Evolutionary conservation across 2,888 invertebrate genomes (phyloP).

Genomic region (Caenorhabditis sp.): DNA sequence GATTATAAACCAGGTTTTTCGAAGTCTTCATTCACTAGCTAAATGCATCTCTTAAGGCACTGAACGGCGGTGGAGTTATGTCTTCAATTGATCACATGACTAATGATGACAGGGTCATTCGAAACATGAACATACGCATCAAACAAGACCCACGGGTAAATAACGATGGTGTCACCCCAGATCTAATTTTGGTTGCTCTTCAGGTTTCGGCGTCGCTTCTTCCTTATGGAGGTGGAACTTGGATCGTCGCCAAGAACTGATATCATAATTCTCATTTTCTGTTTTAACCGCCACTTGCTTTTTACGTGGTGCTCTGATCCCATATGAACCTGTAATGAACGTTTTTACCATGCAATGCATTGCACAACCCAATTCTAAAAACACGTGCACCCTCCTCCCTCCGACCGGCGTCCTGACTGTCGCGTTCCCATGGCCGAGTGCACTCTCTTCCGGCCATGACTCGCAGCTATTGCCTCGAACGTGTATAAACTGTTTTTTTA

Average conservation of each 20-base stretch:
- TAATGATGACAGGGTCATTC: constrained; percentile 62
- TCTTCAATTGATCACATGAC: constrained; percentile 64
- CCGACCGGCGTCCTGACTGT: too few relatives aligned
- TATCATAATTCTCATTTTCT: background rate
- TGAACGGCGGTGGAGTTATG: constrained; percentile 66
- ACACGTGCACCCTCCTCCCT: too few relatives aligned
- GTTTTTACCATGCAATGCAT: too few relatives aligned
- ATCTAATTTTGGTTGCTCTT: constrained; percentile 20
- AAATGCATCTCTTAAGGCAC: constrained; percentile 44
- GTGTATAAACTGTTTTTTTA: too few relatives aligned
- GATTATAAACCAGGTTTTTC: constrained; percentile 79
- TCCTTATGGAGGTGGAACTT: constrained; percentile 67
- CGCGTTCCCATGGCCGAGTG: too few relatives aligned
- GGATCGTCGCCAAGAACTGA: constrained; percentile 66
- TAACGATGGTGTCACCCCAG: constrained; percentile 14
- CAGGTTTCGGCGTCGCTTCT: constrained; percentile 65
- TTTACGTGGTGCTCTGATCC: constrained; percentile 43
- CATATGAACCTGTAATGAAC: background rate
- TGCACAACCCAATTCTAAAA: too few relatives aligned
- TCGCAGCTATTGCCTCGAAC: too few relatives aligned
- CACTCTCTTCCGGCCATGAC: too few relatives aligned
- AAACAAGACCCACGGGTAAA: constrained; percentile 64
- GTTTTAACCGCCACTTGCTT: constrained; percentile 43
- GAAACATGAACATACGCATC: constrained; percentile 67
- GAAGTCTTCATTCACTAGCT: background rate